Evolutionary conservation across 2,888 invertebrate species (phyloP), one percentile per base, ranked within the genome.

Genomic region (Anthrax anthrax): DNA sequence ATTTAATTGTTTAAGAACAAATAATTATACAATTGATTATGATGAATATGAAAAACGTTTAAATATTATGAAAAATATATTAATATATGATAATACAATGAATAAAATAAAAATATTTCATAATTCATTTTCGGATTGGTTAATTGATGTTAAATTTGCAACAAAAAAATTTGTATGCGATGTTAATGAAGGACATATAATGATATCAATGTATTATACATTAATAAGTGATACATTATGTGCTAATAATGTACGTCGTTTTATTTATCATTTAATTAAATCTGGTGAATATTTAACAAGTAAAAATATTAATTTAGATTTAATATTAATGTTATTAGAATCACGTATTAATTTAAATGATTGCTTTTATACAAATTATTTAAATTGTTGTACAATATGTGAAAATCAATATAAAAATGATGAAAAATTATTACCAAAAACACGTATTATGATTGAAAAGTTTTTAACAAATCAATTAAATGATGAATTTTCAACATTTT

Each of bases 61-160:
- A 53, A 81, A 83, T 58, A 67, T 89, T 14, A 70, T 91, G 55
- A 74, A 81, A 44, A 77, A 76, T 45, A 70, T 76, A 23, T 57
- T 75, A 47, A 55, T 67, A 48, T 63, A 65, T 52, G 63, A 66
- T 44, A 52, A 56, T 4, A 43, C 19, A 27, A 13, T 18, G 14
- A 32, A 34, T 14, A 53, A 51, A 47, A 50, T 69, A n/a, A 67
- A 67, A 52, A 74, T 94, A 40, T 94, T 95, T 70, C 95, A 96
- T 67, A 89, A 90, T 63, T 92, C 91, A 50, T 95, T 95, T 66
- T 86, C 91, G 19, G 85, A 87, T 61, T 96, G 96, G 96, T 70
- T 96, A 54, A 71, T 89, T 45, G 96, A 96, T 65, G 94, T 96
- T n/a, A 96, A 96, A 67, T 94, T 96, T 62, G 94, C 95, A 65